A percentile compares a stretch with the other conserved stretches of the same genome.
These are phyloP conservation scores for Aquatica leii DNA, from an alignment of 2,888 invertebrate species.

Conservation along the genomic window DNA sequence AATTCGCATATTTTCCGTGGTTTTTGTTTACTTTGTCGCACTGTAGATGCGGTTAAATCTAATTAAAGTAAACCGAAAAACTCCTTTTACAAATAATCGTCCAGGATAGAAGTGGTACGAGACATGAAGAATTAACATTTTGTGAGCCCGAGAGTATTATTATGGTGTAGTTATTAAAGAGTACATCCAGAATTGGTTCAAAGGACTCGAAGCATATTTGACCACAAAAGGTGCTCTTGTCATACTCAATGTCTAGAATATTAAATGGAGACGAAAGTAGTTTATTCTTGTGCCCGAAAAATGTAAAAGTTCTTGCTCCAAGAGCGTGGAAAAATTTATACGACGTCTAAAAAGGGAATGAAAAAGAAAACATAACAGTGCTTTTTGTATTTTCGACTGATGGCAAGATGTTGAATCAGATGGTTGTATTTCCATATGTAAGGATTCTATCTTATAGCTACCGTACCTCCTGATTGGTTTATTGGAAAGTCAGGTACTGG, in stretches of 20 bases:
- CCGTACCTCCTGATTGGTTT: conserved; percentile 37
- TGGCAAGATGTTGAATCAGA: conserved; percentile 43
- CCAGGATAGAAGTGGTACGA: conserved; percentile 45
- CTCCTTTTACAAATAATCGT: conserved; percentile 42
- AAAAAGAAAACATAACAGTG: conserved; percentile 48
- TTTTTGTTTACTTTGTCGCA: no score
- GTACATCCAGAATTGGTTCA: conserved; percentile 47
- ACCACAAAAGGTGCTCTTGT: conserved; percentile 42
- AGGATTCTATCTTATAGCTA: conserved; percentile 42
- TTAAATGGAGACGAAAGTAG: conserved; percentile 47
- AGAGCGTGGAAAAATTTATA: conserved; percentile 44
- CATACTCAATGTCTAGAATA: conserved; percentile 41
- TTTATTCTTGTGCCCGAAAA: conserved; percentile 41
- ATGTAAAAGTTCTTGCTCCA: conserved; percentile 46
- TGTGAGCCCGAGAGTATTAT: conserved; percentile 41
- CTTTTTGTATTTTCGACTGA: conserved; percentile 43
- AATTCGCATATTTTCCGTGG: no score
- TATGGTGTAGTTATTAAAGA: conserved; percentile 44
- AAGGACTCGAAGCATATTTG: conserved; percentile 42
- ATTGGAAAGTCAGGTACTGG: conserved; percentile 22
- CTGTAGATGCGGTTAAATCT: conserved; percentile 45
- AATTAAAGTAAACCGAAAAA: conserved; percentile 20
- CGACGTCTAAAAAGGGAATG: conserved; percentile 41
- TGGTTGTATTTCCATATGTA: conserved; percentile 43
- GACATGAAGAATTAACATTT: conserved; percentile 40